A percentile compares a stretch with the other conserved stretches of the same genome.
phyloP scores from a whole-genome alignment of 1,140 invertebrate genomes.

The Conus ventricosus region DNA sequence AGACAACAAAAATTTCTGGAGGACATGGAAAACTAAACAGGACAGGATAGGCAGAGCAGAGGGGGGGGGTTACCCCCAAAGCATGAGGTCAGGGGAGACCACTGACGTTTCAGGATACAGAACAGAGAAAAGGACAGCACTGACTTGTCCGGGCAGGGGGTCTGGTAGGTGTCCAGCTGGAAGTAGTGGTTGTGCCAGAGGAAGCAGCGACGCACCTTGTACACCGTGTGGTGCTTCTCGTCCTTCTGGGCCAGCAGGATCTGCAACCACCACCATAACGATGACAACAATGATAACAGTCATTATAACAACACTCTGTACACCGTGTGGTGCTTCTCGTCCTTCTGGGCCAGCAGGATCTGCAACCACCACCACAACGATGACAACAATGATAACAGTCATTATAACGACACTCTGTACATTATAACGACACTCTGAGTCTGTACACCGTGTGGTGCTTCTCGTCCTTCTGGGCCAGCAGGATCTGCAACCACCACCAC shows the following conservation, averaged over 20 bases:
- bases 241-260: constrained; percentile 94
- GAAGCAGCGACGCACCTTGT: constrained; percentile 95
- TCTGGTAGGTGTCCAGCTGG: constrained; percentile 96
- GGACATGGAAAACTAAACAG: no score
- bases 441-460: constrained; percentile 96
- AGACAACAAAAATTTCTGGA: no score
- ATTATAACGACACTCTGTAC: no score
- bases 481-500: constrained; percentile 79
- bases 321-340: constrained; percentile 95
- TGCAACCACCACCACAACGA: constrained; percentile 56
- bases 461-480: constrained; percentile 93
- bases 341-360: constrained; percentile 93
- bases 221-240: constrained; percentile 95
- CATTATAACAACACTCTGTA: constrained; percentile 78
- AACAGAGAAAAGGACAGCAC: neutral
- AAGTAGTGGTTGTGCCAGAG: constrained; percentile 99
- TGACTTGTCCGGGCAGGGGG: constrained; percentile 93
- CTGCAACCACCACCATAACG: constrained; percentile 69
- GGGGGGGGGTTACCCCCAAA: no score
- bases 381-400: no score
- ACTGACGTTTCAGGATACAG: no score
- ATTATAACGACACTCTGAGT: no score
- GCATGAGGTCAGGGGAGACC: no score
- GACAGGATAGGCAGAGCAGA: no score
- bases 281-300: no score